Conservation (phyloP, 1,140 invertebrate species). For the Psilanteris sp. region DNA sequence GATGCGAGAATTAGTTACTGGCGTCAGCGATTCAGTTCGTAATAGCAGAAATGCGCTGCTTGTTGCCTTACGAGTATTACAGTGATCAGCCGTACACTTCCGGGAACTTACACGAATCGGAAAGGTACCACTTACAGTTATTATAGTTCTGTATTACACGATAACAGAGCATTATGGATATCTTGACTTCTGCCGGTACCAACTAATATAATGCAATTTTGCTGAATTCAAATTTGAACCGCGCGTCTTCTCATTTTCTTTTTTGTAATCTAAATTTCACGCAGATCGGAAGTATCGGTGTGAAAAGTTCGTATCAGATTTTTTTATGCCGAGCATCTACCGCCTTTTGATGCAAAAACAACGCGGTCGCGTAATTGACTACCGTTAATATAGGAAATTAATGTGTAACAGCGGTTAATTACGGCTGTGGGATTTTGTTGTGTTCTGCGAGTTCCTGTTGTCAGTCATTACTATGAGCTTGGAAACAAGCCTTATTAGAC, state of each 20-base stretch:
- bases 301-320: no score
- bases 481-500: slow-evolving; percentile 37
- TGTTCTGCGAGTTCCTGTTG: slow-evolving; percentile 41
- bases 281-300: no score
- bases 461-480: slow-evolving; percentile 30
- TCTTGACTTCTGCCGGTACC: slow-evolving; percentile 15
- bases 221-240: neutral
- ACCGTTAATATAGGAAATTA: slow-evolving; percentile 70
- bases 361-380: slow-evolving; percentile 64
- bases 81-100: slow-evolving; percentile 67
- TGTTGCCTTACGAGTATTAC: slow-evolving; percentile 67
- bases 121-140: slow-evolving; percentile 74
- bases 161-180: slow-evolving; percentile 72
- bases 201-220: no score
- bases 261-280: neutral
- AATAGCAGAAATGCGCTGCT: slow-evolving; percentile 70
- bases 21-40: slow-evolving; percentile 49
- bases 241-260: neutral
- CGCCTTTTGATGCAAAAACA: slow-evolving; percentile 59
- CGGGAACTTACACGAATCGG: slow-evolving; percentile 62
- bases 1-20: slow-evolving; percentile 53
- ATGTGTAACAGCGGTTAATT: slow-evolving; percentile 65
- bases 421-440: slow-evolving; percentile 56
- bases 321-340: slow-evolving; percentile 46
- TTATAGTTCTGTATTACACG: slow-evolving; percentile 73